These are phyloP conservation scores for Semnopithecus entellus DNA, from an alignment of 2,113 vertebrate species.

Conservation along the genomic window DNA sequence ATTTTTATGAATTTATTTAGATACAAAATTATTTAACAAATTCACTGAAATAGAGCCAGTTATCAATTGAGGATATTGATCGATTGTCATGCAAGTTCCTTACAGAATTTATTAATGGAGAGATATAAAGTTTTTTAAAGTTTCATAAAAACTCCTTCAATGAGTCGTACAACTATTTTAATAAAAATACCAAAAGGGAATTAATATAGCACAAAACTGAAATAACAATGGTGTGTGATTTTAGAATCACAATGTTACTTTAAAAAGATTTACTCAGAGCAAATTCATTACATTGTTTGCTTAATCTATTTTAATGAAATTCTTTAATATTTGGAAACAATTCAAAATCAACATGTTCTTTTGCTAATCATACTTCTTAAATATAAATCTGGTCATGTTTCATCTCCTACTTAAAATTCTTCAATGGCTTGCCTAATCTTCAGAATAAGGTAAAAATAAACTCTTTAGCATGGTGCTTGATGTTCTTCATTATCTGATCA, in stretches of 20 bases:
- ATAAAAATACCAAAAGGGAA: background rate
- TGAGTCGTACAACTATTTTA: background rate
- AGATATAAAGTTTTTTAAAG: background rate
- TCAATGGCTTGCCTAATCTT: background rate
- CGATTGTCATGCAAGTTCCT: background rate
- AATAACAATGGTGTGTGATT: background rate
- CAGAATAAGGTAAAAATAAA: background rate
- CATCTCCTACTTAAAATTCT: background rate
- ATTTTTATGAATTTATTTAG: background rate
- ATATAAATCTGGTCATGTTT: background rate
- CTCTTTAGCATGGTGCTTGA: background rate
- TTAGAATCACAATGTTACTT: background rate
- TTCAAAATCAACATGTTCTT: background rate
- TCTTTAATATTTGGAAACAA: constrained; percentile 9
- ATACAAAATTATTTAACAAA: background rate
- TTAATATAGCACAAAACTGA: background rate
- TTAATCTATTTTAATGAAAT: constrained; percentile 1
- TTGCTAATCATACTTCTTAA: background rate
- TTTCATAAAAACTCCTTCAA: background rate
- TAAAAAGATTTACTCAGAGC: background rate
- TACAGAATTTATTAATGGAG: background rate
- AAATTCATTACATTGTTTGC: background rate
- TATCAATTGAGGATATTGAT: background rate
- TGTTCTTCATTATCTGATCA: background rate
- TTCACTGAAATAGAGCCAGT: background rate